These are phyloP conservation scores for Siphamia tubifer DNA, from an alignment of 2,113 vertebrate genomes.

Conservation along the genomic window DNA sequence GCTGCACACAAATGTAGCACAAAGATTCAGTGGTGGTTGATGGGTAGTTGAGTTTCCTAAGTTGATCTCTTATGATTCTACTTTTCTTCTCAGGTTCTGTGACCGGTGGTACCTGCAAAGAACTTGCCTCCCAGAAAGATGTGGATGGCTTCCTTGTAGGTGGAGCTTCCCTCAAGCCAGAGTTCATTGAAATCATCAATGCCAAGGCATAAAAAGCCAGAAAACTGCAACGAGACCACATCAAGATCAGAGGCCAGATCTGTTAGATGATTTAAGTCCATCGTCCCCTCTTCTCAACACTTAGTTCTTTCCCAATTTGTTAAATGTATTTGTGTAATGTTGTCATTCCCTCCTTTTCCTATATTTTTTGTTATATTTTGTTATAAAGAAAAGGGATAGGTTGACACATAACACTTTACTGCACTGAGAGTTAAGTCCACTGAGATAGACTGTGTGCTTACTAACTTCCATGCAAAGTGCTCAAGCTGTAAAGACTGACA, in stretches of 20 bases:
- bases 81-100: slow-evolving; percentile 85
- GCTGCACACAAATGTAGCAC: too few species aligned
- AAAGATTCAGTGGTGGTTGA: too few species aligned
- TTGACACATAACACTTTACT: slow-evolving; percentile 63
- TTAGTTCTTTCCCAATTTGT: slow-evolving; percentile 41
- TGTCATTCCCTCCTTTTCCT: slow-evolving; percentile 55
- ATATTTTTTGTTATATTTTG: slow-evolving; percentile 28
- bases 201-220: slow-evolving; percentile 83
- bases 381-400: slow-evolving; percentile 48
- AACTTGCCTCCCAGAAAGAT: slow-evolving; percentile 90
- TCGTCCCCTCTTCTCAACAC: slow-evolving; percentile 41
- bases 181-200: slow-evolving; percentile 96
- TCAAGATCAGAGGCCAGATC: slow-evolving; percentile 31
- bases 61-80: neutral
- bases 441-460: slow-evolving; percentile 45
- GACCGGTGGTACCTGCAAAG: slow-evolving; percentile 91
- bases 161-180: slow-evolving; percentile 95
- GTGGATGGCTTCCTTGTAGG: slow-evolving; percentile 97
- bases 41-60: too few species aligned
- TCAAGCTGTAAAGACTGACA: slow-evolving; percentile 42
- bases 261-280: slow-evolving; percentile 30
- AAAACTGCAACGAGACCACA: neutral
- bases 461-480: slow-evolving; percentile 49
- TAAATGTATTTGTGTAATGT: slow-evolving; percentile 68
- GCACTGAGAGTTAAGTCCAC: slow-evolving; percentile 62